Evolutionary conservation across 2,797 vertebrate species (phyloP), one percentile per base, ranked within the genome.

Genomic region (Perodicticus potto): DNA sequence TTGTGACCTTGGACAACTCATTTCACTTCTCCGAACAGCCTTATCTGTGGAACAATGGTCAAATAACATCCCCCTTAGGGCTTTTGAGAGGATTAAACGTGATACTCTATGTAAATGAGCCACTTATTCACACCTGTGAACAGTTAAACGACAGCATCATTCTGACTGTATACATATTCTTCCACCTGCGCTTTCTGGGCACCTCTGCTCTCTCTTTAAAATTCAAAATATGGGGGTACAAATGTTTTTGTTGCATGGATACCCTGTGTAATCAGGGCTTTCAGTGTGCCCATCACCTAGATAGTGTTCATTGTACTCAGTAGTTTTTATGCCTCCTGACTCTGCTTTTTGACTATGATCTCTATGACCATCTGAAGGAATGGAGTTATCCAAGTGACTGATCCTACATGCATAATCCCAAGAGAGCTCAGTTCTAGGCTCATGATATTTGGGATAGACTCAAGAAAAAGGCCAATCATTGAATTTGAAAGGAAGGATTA

Each of bases 91-190:
- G 77, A 74, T 94, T 94, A 82, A 80, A 86, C 57, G 29, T 70
- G 80, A 76, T 53, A 67, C 61, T 89, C 20, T 70, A 89, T 95
- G 83, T 82, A 94, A 86, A 96, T 63, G 45, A 90, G 29, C 7
- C 85, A 29, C 57, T 91, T 53, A 40, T 65, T 91, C 82, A 57
- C 27, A 61, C 37, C 27, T 16, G 29, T 12, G 59, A 86, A 90
- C 32, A 43, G 22, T 70, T n/a, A 82, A 63, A 40, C 6, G n/a
- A 73, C 7, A 45, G 25, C 22, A 11, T 55, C 43, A 9, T 55
- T 95, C 84, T 63, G 40, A 89, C 32, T n/a, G 7, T 29, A 6
- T 11, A 27, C 7, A 1, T 85, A 40, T 5, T 53, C 59, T 65
- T 49, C 70, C 5, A 8, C 43, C 27, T 12, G 20, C 61, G 67